These are phyloP conservation scores for Meleagris gallopavo DNA, from an alignment of 2,113 vertebrate species.

Conservation along the genomic window DNA sequence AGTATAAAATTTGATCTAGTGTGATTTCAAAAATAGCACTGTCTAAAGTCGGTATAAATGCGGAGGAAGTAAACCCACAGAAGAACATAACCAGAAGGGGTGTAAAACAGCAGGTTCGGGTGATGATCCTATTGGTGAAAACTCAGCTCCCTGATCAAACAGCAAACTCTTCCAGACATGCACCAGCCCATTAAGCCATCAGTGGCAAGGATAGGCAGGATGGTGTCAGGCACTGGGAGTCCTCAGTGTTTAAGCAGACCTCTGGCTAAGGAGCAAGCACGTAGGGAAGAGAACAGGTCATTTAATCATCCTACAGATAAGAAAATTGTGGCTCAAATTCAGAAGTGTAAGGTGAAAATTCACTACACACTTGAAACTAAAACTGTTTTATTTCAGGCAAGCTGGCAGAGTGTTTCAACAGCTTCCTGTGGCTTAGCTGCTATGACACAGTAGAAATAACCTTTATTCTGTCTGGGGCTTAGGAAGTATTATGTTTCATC, in stretches of 20 bases:
- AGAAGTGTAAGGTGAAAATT: slow-evolving; percentile 60
- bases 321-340: slow-evolving; percentile 59
- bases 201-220: background rate
- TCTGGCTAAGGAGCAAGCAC: background rate
- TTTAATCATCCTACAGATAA: slow-evolving; percentile 34
- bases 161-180: background rate
- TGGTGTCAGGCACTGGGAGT: background rate
- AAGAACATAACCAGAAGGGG: background rate
- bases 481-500: slow-evolving; percentile 68
- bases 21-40: slow-evolving; percentile 55
- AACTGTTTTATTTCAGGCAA: slow-evolving; percentile 63
- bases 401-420: slow-evolving; percentile 34
- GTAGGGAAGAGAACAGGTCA: background rate
- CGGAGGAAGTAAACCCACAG: slow-evolving; percentile 20
- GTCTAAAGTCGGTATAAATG: background rate
- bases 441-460: slow-evolving; percentile 63
- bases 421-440: slow-evolving; percentile 61
- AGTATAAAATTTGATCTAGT: slow-evolving; percentile 37
- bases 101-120: background rate
- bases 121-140: background rate
- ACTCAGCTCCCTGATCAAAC: background rate
- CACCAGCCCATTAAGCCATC: background rate
- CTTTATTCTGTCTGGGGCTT: slow-evolving; percentile 56
- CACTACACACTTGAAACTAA: slow-evolving; percentile 36
- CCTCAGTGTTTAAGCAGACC: background rate